Evolutionary conservation across 2,797 vertebrate species (phyloP).

Genomic region (Pterois miles): DNA sequence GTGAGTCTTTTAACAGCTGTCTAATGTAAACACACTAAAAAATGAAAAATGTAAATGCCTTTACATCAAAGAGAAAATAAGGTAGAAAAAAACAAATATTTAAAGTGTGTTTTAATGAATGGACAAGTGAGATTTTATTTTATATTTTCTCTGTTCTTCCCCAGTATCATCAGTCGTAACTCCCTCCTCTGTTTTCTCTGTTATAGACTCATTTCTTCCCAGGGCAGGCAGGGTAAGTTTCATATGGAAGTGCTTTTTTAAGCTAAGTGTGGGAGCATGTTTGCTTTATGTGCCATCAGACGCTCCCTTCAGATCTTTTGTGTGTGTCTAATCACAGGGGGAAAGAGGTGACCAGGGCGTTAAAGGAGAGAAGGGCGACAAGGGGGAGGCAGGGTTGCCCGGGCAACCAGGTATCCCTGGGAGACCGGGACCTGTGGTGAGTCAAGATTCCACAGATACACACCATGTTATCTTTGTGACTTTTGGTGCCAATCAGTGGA

Average conservation of each 20-base stretch:
- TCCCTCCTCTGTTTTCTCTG: slow-evolving; percentile 9
- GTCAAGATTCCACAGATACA: slow-evolving; percentile 46
- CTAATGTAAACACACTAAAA: neutral
- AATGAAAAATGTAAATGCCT: neutral
- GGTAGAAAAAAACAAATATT: too few relatives aligned
- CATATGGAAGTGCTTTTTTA: neutral
- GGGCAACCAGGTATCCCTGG: slow-evolving; percentile 88
- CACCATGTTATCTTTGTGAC: neutral
- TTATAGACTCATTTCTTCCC: slow-evolving; percentile 41
- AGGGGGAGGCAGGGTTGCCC: slow-evolving; percentile 82
- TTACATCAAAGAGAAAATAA: neutral
- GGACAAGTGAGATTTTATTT: neutral
- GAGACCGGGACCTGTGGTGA: slow-evolving; percentile 87
- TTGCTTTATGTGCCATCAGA: neutral
- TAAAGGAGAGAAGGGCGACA: slow-evolving; percentile 87
- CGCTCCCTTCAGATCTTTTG: neutral
- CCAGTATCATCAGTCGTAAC: neutral
- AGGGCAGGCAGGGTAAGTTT: slow-evolving; percentile 66
- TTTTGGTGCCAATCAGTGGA: too few relatives aligned
- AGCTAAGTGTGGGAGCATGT: neutral
- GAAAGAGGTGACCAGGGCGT: slow-evolving; percentile 81
- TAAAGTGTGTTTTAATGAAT: neutral
- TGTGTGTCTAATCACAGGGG: slow-evolving; percentile 71
- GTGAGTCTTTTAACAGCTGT: slow-evolving; percentile 63
- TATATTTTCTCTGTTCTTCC: neutral